phyloP scores from a whole-genome alignment of 2,888 invertebrate genomes.

The Amphipyra berbera region DNA sequence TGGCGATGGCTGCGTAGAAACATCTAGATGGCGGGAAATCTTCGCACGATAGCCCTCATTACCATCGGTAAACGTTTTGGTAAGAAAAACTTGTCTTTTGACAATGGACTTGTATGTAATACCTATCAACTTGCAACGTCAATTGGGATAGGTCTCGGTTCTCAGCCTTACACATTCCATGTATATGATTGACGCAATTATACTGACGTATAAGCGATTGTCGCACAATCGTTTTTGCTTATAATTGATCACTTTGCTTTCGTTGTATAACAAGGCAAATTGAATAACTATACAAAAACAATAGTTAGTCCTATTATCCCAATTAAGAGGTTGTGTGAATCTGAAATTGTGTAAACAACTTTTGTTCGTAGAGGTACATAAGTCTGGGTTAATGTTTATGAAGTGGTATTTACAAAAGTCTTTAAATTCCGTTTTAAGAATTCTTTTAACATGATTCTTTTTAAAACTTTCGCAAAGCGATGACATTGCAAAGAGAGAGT shows the following conservation, averaged over 20 bases:
- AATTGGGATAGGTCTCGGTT: conserved; percentile 60
- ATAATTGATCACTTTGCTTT: conserved; percentile 46
- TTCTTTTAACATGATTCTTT: neutral
- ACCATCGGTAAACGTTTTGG: conserved; percentile 36
- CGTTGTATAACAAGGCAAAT: conserved; percentile 27
- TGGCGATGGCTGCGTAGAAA: conserved; percentile 38
- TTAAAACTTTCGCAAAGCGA: neutral
- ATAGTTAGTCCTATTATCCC: conserved; percentile 15
- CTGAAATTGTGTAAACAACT: neutral
- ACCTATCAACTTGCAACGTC: conserved; percentile 29
- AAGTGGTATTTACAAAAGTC: neutral
- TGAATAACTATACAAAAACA: conserved; percentile 35
- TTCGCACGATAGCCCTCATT: conserved; percentile 53
- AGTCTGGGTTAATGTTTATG: neutral
- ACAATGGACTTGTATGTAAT: conserved; percentile 11
- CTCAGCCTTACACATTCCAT: conserved; percentile 12
- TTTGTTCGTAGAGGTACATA: neutral
- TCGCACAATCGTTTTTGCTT: conserved; percentile 24
- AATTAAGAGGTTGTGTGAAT: conserved; percentile 14
- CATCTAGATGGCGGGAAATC: conserved; percentile 45
- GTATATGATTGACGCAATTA: conserved; percentile 34
- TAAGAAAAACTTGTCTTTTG: conserved; percentile 37
- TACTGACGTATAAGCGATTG: conserved; percentile 19
- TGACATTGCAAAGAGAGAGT: no score
- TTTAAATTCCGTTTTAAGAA: neutral